Conservation (phyloP, 2,113 vertebrate species). For the Lamprologus ornatipinnis region DNA sequence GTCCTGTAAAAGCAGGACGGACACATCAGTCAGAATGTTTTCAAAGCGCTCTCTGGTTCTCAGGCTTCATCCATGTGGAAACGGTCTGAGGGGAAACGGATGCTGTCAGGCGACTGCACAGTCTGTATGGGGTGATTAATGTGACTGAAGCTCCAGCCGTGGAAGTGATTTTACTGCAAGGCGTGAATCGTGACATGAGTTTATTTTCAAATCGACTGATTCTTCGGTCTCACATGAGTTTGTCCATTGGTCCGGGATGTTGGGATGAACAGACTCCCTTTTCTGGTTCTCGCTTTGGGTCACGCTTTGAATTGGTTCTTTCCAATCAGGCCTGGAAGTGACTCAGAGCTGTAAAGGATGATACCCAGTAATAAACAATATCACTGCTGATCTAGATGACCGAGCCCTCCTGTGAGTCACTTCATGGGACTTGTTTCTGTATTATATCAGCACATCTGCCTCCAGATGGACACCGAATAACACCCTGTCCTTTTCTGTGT, state of each 20-base stretch:
- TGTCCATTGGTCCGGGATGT: background rate
- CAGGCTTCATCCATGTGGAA: slow-evolving; percentile 1
- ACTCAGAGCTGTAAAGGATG: background rate
- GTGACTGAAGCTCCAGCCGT: background rate
- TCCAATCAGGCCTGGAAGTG: background rate
- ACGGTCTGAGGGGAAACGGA: background rate
- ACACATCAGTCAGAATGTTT: background rate
- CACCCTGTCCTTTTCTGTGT: background rate
- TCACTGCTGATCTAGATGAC: background rate
- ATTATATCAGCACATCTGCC: background rate
- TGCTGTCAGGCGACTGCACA: slow-evolving; percentile 7
- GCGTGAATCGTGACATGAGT: background rate
- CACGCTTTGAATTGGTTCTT: background rate
- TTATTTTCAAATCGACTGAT: background rate
- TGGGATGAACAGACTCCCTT: background rate
- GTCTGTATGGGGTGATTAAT: slow-evolving; percentile 12
- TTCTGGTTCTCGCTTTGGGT: accelerated
- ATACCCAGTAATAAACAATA: background rate
- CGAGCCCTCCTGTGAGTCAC: background rate
- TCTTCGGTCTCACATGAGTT: accelerated
- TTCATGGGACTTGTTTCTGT: background rate
- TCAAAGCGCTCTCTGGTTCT: background rate
- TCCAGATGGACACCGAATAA: background rate
- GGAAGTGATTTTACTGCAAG: background rate
- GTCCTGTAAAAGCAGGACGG: background rate